Evolutionary conservation across 2,113 vertebrate genomes (phyloP).

Genomic region (Calonectris borealis): DNA sequence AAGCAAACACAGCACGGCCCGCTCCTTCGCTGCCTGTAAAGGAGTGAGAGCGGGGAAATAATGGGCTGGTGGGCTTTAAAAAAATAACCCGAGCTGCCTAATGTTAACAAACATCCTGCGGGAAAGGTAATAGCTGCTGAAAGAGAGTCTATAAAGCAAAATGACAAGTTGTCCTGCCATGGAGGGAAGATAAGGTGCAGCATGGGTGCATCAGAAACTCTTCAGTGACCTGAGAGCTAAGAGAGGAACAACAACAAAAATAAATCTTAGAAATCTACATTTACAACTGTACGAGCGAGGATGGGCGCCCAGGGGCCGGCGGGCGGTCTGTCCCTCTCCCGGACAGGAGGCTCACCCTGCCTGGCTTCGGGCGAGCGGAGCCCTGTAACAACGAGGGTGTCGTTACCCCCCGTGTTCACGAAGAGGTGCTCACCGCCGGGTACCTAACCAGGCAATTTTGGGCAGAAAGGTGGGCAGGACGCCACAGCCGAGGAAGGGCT

Average conservation of each 20-base stretch:
- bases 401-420: rapidly evolving
- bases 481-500: neutral
- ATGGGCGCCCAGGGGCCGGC: rapidly evolving
- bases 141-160: neutral
- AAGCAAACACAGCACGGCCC: rapidly evolving
- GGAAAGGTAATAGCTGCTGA: neutral
- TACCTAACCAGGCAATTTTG: rapidly evolving
- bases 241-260: neutral
- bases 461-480: neutral
- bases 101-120: neutral
- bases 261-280: neutral
- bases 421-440: neutral
- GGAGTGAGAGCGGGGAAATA: neutral
- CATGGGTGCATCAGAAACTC: neutral
- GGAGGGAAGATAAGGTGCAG: neutral
- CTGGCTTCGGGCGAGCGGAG: neutral
- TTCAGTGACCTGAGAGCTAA: neutral
- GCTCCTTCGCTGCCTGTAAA: neutral
- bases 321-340: neutral
- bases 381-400: rapidly evolving
- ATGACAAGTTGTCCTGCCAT: neutral
- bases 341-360: neutral
- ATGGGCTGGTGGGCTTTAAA: neutral
- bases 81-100: neutral
- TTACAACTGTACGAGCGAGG: rapidly evolving